These are phyloP conservation scores for Pachyuromys duprasi DNA, from an alignment of 2,797 vertebrate genomes.

Conservation along the genomic window DNA sequence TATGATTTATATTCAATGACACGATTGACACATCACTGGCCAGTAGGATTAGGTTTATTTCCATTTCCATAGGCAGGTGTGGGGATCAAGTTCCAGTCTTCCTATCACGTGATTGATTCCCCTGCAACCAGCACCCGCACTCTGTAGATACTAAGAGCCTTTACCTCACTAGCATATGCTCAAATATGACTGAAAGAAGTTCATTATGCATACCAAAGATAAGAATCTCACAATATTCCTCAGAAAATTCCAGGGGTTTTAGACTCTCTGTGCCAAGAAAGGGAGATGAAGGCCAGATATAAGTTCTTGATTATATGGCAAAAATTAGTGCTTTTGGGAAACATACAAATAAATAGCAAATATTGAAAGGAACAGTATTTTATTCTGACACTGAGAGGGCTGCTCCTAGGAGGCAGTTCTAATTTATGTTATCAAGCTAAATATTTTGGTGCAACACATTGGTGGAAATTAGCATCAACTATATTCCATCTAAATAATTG, in stretches of 20 bases:
- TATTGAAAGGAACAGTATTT: neutral
- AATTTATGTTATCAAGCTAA: conserved; percentile 15
- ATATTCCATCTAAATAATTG: neutral
- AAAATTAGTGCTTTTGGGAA: neutral
- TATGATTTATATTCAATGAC: neutral
- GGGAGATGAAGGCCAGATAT: neutral
- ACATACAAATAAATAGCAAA: neutral
- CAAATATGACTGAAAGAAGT: neutral
- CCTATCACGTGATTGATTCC: neutral
- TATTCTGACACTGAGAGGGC: neutral
- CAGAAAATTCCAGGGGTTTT: neutral
- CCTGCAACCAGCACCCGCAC: neutral
- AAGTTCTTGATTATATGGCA: neutral
- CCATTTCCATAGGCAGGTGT: neutral
- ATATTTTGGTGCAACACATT: neutral
- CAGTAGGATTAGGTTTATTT: neutral
- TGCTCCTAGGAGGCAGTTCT: neutral
- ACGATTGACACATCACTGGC: neutral
- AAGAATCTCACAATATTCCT: neutral
- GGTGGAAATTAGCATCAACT: neutral
- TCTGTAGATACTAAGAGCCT: neutral
- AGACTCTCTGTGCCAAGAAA: neutral
- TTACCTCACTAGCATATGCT: neutral
- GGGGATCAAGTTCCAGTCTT: too few species aligned
- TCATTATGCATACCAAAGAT: neutral